Evolutionary conservation across 1,140 invertebrate genomes (phyloP).

Genomic region (Papilio polyxenes): DNA sequence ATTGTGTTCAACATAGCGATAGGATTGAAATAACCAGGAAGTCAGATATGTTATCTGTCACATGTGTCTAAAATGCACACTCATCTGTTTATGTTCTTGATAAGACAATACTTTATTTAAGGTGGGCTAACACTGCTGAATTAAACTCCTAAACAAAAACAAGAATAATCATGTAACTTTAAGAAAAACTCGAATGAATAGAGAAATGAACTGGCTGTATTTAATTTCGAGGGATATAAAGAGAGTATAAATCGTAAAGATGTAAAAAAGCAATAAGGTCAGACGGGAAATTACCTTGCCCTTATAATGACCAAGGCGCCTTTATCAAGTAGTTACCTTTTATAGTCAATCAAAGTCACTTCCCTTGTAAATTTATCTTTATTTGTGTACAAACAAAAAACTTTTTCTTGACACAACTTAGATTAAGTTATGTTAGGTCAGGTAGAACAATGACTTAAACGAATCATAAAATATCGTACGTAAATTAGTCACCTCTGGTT

Average conservation of each 20-base stretch:
- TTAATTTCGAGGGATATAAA: not conserved
- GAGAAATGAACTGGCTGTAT: not conserved
- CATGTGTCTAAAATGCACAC: not conserved
- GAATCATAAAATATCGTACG: too few species aligned
- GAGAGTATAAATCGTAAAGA: slow-evolving; percentile 7
- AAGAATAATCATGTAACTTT: not conserved
- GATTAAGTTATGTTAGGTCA: not conserved
- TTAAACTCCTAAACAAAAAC: not conserved
- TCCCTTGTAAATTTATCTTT: not conserved
- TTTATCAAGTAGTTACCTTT: slow-evolving; percentile 6
- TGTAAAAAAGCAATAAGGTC: slow-evolving; percentile 5
- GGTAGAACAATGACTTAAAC: not conserved
- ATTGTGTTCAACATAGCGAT: not conserved
- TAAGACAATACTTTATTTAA: not conserved
- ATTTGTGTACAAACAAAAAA: slow-evolving; percentile 27
- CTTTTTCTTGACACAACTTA: slow-evolving; percentile 14
- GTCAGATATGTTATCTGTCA: not conserved
- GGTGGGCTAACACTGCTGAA: not conserved
- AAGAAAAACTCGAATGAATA: too few species aligned
- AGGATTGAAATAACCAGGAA: not conserved
- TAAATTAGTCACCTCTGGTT: not conserved
- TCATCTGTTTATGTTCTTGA: not conserved
- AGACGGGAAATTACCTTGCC: slow-evolving; percentile 28
- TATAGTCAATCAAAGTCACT: slow-evolving; percentile 7
- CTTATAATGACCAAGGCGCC: slow-evolving; percentile 3